phyloP scores from a whole-genome alignment of 92 coral and sea anemone genomes.

The Palythoa caribaeorum region DNA sequence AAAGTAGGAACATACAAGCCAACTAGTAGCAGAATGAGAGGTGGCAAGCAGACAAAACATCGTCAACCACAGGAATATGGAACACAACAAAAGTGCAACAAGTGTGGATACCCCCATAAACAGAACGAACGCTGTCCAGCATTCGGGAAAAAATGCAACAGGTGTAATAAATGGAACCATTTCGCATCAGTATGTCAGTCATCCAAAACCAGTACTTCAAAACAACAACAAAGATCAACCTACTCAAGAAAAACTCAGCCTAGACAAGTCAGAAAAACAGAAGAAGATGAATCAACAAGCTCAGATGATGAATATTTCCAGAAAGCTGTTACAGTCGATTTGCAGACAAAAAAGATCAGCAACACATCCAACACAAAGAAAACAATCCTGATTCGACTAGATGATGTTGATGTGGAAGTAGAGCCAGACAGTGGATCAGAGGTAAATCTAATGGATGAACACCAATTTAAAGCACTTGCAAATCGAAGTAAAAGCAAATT shows the following conservation, averaged over 20 bases:
- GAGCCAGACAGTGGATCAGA: slow-evolving; percentile 77
- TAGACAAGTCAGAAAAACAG: slow-evolving; percentile 51
- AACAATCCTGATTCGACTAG: slow-evolving; percentile 67
- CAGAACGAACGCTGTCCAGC: slow-evolving; percentile 64
- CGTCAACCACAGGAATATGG: slow-evolving; percentile 43
- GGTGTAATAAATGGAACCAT: slow-evolving; percentile 60
- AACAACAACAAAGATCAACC: slow-evolving; percentile 25
- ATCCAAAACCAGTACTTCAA: not conserved
- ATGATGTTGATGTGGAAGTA: slow-evolving; percentile 69
- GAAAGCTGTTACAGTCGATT: slow-evolving; percentile 44
- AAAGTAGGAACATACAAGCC: slow-evolving; percentile 29
- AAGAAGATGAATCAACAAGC: slow-evolving; percentile 54
- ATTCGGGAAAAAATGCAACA: slow-evolving; percentile 61
- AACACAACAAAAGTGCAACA: slow-evolving; percentile 29
- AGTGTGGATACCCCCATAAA: slow-evolving; percentile 30
- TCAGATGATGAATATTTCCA: slow-evolving; percentile 75
- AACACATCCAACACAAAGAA: slow-evolving; percentile 1
- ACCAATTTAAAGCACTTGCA: slow-evolving; percentile 39
- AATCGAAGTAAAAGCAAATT: slow-evolving; percentile 41
- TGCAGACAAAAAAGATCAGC: slow-evolving; percentile 55
- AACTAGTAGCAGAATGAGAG: slow-evolving; percentile 26
- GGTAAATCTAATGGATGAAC: slow-evolving; percentile 67
- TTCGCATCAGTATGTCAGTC: slow-evolving; percentile 60
- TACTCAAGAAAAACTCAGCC: slow-evolving; percentile 10
- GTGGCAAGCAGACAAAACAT: slow-evolving; percentile 1